A percentile compares a stretch with the other conserved stretches of the same genome.
phyloP scores from a whole-genome alignment of 1,140 invertebrate species.

The Nephila pilipes region DNA sequence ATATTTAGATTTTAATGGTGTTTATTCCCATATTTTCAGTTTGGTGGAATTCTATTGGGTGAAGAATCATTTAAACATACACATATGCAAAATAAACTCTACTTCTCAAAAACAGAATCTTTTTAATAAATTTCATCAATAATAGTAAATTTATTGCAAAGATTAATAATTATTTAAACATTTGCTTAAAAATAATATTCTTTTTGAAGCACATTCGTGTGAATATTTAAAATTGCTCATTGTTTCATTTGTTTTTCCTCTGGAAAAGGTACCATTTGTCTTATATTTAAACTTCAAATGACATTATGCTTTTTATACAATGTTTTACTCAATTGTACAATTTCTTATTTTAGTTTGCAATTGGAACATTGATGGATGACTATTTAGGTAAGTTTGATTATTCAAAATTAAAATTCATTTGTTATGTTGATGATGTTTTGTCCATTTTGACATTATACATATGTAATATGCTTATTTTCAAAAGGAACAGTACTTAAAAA shows the following conservation, averaged over 20 bases:
- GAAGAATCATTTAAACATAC: no score
- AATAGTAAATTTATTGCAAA: no score
- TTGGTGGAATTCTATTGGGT: no score
- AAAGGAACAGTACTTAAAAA: no score
- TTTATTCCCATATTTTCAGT: no score
- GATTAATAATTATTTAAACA: neutral
- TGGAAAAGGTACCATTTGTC: neutral
- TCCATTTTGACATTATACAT: neutral
- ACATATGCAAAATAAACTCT: no score
- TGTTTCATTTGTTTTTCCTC: neutral
- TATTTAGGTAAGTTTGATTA: constrained; percentile 86
- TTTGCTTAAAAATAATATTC: neutral
- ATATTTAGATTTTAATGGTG: no score
- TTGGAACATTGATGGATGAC: constrained; percentile 99
- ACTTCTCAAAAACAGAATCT: no score
- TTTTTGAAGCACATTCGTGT: neutral
- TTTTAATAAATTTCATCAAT: no score
- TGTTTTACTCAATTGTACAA: neutral
- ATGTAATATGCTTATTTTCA: no score
- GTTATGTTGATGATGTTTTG: neutral
- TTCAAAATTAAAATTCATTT: neutral
- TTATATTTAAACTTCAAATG: neutral
- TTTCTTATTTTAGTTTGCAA: constrained; percentile 92
- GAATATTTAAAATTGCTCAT: neutral
- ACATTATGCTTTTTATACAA: neutral